A percentile compares a stretch with the other conserved stretches of the same genome.
phyloP scores from a whole-genome alignment of 1,140 invertebrate genomes.

The Drosophila takahashii region DNA sequence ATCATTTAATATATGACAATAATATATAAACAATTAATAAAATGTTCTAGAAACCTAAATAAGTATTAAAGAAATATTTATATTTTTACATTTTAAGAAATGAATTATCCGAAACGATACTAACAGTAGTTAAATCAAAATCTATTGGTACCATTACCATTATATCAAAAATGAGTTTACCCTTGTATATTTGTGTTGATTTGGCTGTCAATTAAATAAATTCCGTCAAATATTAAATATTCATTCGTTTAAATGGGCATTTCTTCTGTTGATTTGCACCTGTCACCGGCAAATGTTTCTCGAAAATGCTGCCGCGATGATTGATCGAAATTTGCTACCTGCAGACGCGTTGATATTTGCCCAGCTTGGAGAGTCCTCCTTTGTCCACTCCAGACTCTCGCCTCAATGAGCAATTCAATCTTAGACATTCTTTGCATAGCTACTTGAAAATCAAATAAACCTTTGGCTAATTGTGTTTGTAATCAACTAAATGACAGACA shows the following conservation, averaged over 20 bases:
- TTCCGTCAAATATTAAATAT: neutral
- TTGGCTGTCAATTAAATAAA: neutral
- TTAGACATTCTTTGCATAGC: constrained; percentile 51
- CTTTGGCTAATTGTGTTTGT: constrained; percentile 79
- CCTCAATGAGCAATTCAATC: constrained; percentile 38
- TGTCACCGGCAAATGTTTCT: constrained; percentile 23
- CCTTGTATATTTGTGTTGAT: neutral
- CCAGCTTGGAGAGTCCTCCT: constrained; percentile 15
- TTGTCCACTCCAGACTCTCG: constrained; percentile 18
- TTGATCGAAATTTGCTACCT: constrained; percentile 44
- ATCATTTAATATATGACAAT: too few species aligned
- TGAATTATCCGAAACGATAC: too few species aligned
- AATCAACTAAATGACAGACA: constrained; percentile 80
- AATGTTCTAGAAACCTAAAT: too few species aligned
- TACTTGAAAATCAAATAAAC: constrained; percentile 78
- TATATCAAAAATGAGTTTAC: neutral
- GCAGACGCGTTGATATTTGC: constrained; percentile 27
- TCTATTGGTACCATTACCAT: too few species aligned
- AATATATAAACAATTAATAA: too few species aligned
- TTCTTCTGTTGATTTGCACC: constrained; percentile 24
- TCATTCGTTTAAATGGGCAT: constrained; percentile 13
- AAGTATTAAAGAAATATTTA: too few species aligned
- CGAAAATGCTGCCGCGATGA: constrained; percentile 23
- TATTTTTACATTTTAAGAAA: too few species aligned
- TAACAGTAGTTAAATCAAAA: too few species aligned